These are phyloP conservation scores for Actias luna DNA, from an alignment of 2,888 invertebrate genomes.

Conservation along the genomic window DNA sequence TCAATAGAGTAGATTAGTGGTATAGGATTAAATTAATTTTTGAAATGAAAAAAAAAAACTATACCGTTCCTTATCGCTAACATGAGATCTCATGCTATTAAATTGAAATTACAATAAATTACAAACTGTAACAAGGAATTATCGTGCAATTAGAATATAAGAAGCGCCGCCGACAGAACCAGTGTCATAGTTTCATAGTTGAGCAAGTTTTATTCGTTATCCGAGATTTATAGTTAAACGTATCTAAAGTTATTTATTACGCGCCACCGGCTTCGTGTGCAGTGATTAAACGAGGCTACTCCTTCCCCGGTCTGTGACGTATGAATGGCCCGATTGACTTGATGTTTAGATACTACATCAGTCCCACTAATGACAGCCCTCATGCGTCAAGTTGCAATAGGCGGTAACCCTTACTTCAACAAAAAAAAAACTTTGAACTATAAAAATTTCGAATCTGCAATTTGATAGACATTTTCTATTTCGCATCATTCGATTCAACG, in stretches of 20 bases:
- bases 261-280: constrained; percentile 45
- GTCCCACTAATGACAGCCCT: constrained; percentile 1
- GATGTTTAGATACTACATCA: background rate
- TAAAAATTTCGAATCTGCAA: background rate
- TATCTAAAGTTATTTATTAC: constrained; percentile 37
- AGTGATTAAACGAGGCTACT: constrained; percentile 39
- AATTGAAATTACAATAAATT: constrained; percentile 4
- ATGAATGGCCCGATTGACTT: constrained; percentile 13
- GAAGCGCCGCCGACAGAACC: constrained; percentile 44
- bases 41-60: background rate
- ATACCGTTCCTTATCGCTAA: background rate
- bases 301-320: constrained; percentile 21
- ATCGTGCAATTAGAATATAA: constrained; percentile 32
- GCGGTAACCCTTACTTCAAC: background rate
- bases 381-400: background rate
- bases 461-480: constrained; percentile 3
- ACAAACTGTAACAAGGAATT: constrained; percentile 19
- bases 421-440: background rate
- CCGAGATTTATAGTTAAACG: constrained; percentile 46
- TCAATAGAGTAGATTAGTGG: background rate
- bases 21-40: background rate
- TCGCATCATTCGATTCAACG: too few relatives aligned
- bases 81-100: background rate
- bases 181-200: constrained; percentile 57
- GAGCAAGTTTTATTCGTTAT: constrained; percentile 49